Conservation (phyloP, 2,797 vertebrate genomes). For the Adrianichthys oophorus region DNA sequence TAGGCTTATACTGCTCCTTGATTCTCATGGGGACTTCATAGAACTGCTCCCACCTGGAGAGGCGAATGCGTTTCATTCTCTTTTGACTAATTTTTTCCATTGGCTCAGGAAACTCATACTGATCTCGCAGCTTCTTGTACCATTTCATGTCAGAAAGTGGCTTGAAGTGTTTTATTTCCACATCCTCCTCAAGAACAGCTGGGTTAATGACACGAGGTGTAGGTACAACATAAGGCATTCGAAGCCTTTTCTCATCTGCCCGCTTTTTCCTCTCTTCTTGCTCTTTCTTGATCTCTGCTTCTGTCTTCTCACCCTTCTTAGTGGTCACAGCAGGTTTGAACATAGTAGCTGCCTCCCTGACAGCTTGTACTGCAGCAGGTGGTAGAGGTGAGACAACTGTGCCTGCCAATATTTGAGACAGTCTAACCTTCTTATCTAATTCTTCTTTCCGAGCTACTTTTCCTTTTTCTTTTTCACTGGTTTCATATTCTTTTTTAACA, state of each 20-base stretch:
- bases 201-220: constrained; percentile 82
- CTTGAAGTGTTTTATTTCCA: constrained; percentile 91
- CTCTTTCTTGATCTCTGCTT: constrained; percentile 86
- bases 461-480: constrained; percentile 80
- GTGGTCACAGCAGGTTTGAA: constrained; percentile 93
- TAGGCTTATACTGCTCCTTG: constrained; percentile 94
- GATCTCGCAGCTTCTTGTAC: constrained; percentile 96
- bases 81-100: constrained; percentile 90
- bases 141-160: constrained; percentile 99
- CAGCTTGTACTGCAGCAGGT: constrained; percentile 88
- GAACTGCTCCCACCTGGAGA: constrained; percentile 98
- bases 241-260: constrained; percentile 87
- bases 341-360: constrained; percentile 91
- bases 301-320: constrained; percentile 88
- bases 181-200: constrained; percentile 86
- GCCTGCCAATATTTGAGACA: constrained; percentile 91
- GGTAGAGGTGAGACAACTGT: constrained; percentile 86
- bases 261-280: constrained; percentile 87
- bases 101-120: constrained; percentile 96
- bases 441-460: constrained; percentile 77
- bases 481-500: constrained; percentile 87
- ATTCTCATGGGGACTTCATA: constrained; percentile 95
- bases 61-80: constrained; percentile 94
- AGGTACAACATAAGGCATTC: constrained; percentile 95
- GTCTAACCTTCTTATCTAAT: constrained; percentile 92